A percentile compares a stretch with the other conserved stretches of the same genome.
Conservation (phyloP, 1,140 invertebrate species). For the Dryas iulia region DNA sequence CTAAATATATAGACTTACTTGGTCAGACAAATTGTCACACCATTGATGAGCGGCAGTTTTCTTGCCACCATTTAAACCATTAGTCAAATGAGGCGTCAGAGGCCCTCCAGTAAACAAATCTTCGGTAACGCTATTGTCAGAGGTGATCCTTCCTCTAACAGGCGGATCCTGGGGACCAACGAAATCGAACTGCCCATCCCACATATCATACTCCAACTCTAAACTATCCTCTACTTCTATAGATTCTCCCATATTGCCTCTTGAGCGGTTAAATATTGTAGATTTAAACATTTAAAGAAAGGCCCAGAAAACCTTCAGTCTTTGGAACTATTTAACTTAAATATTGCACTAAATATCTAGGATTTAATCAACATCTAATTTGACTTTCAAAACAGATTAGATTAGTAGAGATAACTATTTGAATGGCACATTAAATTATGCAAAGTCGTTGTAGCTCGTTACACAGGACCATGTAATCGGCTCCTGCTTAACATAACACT, state of each 20-base stretch:
- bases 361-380: conserved; percentile 39
- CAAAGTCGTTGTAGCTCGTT: conserved; percentile 28
- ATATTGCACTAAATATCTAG: conserved; percentile 55
- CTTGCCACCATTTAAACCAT: conserved; percentile 78
- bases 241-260: conserved; percentile 64
- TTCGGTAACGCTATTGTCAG: conserved; percentile 66
- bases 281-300: conserved; percentile 73
- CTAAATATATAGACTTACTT: conserved; percentile 79
- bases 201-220: conserved; percentile 90
- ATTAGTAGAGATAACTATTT: conserved; percentile 59
- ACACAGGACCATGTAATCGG: conserved; percentile 22
- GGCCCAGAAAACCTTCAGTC: conserved; percentile 45
- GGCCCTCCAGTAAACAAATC: conserved; percentile 72
- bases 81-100: conserved; percentile 71
- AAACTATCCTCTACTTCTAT: conserved; percentile 79
- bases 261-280: conserved; percentile 64
- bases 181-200: conserved; percentile 93
- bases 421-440: conserved; percentile 59
- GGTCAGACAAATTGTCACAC: conserved; percentile 80
- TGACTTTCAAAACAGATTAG: conserved; percentile 65
- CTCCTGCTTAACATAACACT: conserved; percentile 22
- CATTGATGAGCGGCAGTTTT: conserved; percentile 79
- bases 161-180: conserved; percentile 81
- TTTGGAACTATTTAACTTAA: conserved; percentile 54
- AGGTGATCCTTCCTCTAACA: conserved; percentile 52